Evolutionary conservation across 2,113 vertebrate genomes (phyloP), one percentile per base, ranked within the genome.

Genomic region (Rhombomys opimus): DNA sequence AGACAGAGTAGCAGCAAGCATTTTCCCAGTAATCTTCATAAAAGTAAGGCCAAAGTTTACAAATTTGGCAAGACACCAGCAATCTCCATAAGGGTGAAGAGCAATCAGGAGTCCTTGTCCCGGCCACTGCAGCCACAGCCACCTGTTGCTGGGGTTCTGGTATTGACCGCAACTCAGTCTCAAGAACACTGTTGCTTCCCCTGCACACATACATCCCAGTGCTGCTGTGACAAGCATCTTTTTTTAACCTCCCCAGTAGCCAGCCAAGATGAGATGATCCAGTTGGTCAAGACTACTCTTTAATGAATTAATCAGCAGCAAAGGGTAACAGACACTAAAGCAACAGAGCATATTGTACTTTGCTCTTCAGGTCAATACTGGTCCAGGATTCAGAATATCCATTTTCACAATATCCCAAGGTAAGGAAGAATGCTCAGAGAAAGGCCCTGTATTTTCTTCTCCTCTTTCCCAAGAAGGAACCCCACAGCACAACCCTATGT

Each of bases 21-120:
- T 32, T 2, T 27, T 52, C 65, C 85, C 38, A 70, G 85, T 9
- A 30, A 85, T 50, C 41, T 70, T 68, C 59, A 72, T 30, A 88
- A 88, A 96, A 68, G 78, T 80, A 88, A 90, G 95, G 63, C 6
- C 22, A 1, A 63, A n/a, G 14, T 38, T 50, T 46, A 75, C 68
- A 70, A 52, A 75, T 54, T 54, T 35, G 32, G 23, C 3, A 22
- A 78, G 50, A 87, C n/a, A 82, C 12, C 82, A 94, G 75, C 5
- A 52, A 78, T 57, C 70, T 72, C 27, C 20, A 20, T 4, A 46
- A 6, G 50, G 30, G 57, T 52, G 20, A 80, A 75, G 50, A 18
- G 13, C 35, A 3, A 18, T 46, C 27, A 32, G 20, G 30, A 68
- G 12, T 70, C 25, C 3, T 15, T 70, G 61, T 12, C 4, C 38